Evolutionary conservation across 2,888 invertebrate genomes (phyloP).

Genomic region (Xestobium rufovillosum): DNA sequence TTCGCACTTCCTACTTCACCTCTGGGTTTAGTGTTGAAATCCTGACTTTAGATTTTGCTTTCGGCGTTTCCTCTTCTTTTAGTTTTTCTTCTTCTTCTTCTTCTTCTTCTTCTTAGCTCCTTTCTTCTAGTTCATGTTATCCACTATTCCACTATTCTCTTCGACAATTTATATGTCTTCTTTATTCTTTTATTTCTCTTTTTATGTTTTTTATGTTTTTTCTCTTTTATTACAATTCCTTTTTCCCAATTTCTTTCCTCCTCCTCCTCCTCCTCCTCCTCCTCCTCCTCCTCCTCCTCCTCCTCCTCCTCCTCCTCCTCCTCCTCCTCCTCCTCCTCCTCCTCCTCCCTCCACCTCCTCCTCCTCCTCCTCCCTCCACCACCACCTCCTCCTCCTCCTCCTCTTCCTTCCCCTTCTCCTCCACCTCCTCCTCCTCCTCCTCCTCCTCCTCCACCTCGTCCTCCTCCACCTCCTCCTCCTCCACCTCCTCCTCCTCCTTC

Average conservation of each 20-base stretch:
- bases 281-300: slow-evolving; percentile 3
- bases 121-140: neutral
- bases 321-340: slow-evolving; percentile 1
- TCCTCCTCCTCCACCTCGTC: neutral
- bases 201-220: neutral
- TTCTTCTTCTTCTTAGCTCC: neutral
- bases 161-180: neutral
- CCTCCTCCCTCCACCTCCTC: slow-evolving; percentile 1
- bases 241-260: slow-evolving; percentile 3
- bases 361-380: slow-evolving; percentile 1
- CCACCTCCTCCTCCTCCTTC: slow-evolving; percentile 2
- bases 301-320: neutral
- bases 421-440: neutral
- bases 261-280: slow-evolving; percentile 2
- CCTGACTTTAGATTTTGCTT: no score
- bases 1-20: neutral
- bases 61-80: no score
- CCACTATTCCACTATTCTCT: neutral
- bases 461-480: slow-evolving; percentile 2
- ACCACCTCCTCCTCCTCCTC: neutral
- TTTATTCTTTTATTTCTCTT: neutral
- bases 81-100: neutral
- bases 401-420: slow-evolving; percentile 1
- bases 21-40: no score
- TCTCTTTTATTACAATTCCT: neutral